Percentiles rank a stretch among this genome's conserved stretches.
Evolutionary conservation across 2,888 invertebrate species (phyloP).

Genomic region (Caenorhabditis sp.): DNA sequence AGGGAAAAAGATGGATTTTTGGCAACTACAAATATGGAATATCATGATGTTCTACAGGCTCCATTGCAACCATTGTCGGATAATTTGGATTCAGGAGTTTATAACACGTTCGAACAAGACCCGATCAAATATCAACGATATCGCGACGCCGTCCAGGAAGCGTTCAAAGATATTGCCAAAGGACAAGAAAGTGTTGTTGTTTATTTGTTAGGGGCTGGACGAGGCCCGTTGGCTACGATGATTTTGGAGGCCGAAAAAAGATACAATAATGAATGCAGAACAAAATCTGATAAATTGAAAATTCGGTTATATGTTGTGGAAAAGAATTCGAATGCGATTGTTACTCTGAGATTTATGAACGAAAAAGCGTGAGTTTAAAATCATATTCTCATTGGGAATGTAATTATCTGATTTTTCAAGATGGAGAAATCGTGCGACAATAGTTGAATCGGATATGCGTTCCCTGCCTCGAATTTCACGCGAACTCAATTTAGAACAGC

Average conservation of each 20-base stretch:
- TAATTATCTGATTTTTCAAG: constrained; percentile 26
- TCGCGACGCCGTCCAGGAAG: constrained; percentile 45
- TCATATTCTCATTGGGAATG: not conserved
- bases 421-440: constrained; percentile 69
- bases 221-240: constrained; percentile 83
- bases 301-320: constrained; percentile 85
- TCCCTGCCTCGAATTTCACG: constrained; percentile 69
- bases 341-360: constrained; percentile 66
- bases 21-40: constrained; percentile 31
- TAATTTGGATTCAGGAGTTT: constrained; percentile 92
- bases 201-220: constrained; percentile 91
- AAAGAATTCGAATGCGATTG: constrained; percentile 94
- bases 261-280: constrained; percentile 37
- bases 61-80: constrained; percentile 91
- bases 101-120: constrained; percentile 97
- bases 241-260: constrained; percentile 39
- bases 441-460: constrained; percentile 74
- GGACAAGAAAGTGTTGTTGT: constrained; percentile 73
- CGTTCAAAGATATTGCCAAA: constrained; percentile 30
- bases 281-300: constrained; percentile 27
- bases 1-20: constrained; percentile 18
- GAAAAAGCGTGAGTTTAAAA: constrained; percentile 28
- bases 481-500: constrained; percentile 76
- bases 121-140: constrained; percentile 83
- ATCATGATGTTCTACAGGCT: constrained; percentile 72